Evolutionary conservation across 2,888 invertebrate species (phyloP).

Genomic region (Phalangium opilio): DNA sequence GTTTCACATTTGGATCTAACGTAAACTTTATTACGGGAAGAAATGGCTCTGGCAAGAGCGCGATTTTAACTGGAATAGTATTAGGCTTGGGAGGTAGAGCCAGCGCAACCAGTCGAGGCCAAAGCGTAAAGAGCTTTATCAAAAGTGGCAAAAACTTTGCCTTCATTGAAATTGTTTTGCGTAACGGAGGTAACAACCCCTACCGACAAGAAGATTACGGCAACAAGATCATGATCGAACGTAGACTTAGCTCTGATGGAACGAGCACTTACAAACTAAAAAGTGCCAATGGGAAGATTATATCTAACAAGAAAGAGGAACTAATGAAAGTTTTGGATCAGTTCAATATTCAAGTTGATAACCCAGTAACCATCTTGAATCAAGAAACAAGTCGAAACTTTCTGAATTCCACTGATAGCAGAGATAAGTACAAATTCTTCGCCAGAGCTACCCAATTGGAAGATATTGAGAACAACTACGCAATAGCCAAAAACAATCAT

Average conservation of each 20-base stretch:
- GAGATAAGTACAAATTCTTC: slow-evolving; percentile 58
- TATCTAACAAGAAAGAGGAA: slow-evolving; percentile 55
- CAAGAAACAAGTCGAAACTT: slow-evolving; percentile 85
- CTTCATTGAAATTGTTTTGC: slow-evolving; percentile 15
- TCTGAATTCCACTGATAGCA: slow-evolving; percentile 51
- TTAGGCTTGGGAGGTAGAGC: slow-evolving; percentile 70
- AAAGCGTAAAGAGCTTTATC: slow-evolving; percentile 53
- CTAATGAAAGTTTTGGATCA: slow-evolving; percentile 50
- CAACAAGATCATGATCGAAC: slow-evolving; percentile 31
- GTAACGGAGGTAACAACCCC: slow-evolving; percentile 52
- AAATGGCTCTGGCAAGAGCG: slow-evolving; percentile 72
- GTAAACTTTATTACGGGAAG: slow-evolving; percentile 57
- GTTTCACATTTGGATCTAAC: slow-evolving; percentile 53
- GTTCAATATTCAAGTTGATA: slow-evolving; percentile 80
- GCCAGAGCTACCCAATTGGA: slow-evolving; percentile 61
- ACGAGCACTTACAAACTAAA: slow-evolving; percentile 52
- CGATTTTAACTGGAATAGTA: slow-evolving; percentile 67
- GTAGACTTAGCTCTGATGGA: slow-evolving; percentile 34
- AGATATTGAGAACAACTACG: slow-evolving; percentile 30
- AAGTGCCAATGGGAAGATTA: slow-evolving; percentile 42
- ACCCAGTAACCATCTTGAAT: slow-evolving; percentile 83
- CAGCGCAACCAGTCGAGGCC: slow-evolving; percentile 55
- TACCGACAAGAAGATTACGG: slow-evolving; percentile 48
- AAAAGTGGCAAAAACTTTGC: slow-evolving; percentile 58
- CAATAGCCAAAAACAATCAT: slow-evolving; percentile 24